Conservation (phyloP, 2,797 vertebrate genomes). For the Balearica regulorum region DNA sequence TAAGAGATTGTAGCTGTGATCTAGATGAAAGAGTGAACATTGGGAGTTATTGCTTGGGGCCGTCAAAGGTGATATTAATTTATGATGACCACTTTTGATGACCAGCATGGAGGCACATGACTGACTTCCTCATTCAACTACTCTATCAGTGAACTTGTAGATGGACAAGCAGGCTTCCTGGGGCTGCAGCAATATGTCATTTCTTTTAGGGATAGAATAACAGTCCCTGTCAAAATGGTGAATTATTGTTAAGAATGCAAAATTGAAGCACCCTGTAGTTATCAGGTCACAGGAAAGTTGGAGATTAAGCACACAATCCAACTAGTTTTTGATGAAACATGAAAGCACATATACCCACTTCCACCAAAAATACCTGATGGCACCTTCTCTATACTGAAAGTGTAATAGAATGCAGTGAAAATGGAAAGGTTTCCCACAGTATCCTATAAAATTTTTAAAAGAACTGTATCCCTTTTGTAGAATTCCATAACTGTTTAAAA, state of each 20-base stretch:
- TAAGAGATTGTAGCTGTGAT: background rate
- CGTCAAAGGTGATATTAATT: background rate
- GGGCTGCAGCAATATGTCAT: background rate
- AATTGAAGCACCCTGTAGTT: background rate
- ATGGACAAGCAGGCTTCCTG: background rate
- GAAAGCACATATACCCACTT: background rate
- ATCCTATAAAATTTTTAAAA: background rate
- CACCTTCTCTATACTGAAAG: background rate
- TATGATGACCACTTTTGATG: background rate
- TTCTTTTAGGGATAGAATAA: background rate
- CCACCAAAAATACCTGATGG: background rate
- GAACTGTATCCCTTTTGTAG: background rate
- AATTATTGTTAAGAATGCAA: background rate
- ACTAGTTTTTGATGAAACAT: background rate
- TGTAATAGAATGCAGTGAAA: background rate
- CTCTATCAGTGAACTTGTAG: background rate
- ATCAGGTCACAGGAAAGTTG: background rate
- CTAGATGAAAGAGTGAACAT: background rate
- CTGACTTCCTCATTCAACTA: background rate
- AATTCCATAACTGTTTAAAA: background rate
- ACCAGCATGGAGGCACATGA: background rate
- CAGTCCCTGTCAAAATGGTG: background rate
- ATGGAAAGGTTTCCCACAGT: background rate
- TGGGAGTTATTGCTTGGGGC: background rate
- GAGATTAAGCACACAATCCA: background rate